Conservation (phyloP, 2,888 invertebrate genomes). For the Apamea epomidion region DNA sequence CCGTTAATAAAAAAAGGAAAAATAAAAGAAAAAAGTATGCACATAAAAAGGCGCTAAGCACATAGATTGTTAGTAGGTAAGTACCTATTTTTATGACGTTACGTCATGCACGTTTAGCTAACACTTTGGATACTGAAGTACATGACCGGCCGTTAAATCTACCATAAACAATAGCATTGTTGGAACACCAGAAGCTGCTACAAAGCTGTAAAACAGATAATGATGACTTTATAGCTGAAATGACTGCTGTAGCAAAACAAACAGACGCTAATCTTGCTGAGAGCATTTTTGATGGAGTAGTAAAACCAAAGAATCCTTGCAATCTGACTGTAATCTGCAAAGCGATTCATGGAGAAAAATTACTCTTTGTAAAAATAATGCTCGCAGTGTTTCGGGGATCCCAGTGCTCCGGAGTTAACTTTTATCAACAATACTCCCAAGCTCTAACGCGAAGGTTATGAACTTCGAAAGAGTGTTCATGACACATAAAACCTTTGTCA, state of each 20-base stretch:
- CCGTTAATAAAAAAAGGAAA: no score
- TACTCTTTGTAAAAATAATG: neutral
- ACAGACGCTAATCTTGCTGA: neutral
- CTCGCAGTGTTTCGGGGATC: neutral
- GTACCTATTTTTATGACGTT: conserved; percentile 40
- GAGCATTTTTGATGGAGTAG: neutral
- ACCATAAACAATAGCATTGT: conserved; percentile 42
- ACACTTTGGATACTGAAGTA: conserved; percentile 34
- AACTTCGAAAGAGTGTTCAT: conserved; percentile 2
- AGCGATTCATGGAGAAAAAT: neutral
- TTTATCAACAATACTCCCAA: neutral
- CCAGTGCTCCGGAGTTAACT: neutral
- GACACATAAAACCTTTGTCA: conserved; percentile 26
- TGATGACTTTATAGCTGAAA: conserved; percentile 31
- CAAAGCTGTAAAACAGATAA: conserved; percentile 13
- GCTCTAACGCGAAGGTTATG: neutral
- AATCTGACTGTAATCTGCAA: neutral
- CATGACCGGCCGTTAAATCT: conserved; percentile 42
- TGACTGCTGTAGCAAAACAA: conserved; percentile 23
- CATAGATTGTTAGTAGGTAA: conserved; percentile 16
- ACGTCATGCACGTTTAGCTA: conserved; percentile 45
- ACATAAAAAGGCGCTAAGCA: conserved; percentile 36
- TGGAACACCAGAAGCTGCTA: conserved; percentile 33
- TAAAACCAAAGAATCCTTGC: neutral
- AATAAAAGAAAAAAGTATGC: no score